phyloP scores from a whole-genome alignment of 2,113 vertebrate species.

The Haemorhous mexicanus region DNA sequence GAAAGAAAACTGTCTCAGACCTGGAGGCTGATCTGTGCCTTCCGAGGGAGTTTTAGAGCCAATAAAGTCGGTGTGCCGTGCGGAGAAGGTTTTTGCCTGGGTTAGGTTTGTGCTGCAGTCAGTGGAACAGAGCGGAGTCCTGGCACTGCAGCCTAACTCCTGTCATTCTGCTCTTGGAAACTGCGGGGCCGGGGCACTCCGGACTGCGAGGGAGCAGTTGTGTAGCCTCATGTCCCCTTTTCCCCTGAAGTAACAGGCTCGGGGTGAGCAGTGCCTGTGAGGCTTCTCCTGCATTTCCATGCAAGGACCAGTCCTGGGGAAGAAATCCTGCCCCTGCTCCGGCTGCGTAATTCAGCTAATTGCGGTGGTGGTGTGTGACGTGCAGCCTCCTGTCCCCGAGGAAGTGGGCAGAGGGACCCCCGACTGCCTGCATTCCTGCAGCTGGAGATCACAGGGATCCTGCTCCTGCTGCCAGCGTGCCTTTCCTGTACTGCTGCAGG shows the following conservation, averaged over 20 bases:
- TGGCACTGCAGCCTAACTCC: neutral
- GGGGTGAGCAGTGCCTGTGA: neutral
- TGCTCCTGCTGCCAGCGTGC: neutral
- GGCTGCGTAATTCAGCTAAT: neutral
- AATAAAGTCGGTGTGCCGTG: rapidly evolving
- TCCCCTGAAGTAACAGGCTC: neutral
- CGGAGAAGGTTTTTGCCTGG: neutral
- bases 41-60: neutral
- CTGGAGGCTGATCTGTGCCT: neutral
- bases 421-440: neutral
- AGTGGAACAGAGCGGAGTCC: neutral
- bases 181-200: neutral
- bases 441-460: rapidly evolving
- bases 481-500: neutral
- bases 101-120: neutral
- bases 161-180: neutral
- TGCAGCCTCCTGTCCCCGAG: neutral
- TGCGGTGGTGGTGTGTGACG: rapidly evolving
- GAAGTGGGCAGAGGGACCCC: conserved; percentile 35
- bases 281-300: neutral
- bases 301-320: neutral
- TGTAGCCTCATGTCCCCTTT: neutral
- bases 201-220: neutral
- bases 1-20: neutral
- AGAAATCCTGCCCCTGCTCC: neutral